These are phyloP conservation scores for Synanthedon formicaeformis DNA, from an alignment of 2,888 invertebrate species.

Conservation along the genomic window DNA sequence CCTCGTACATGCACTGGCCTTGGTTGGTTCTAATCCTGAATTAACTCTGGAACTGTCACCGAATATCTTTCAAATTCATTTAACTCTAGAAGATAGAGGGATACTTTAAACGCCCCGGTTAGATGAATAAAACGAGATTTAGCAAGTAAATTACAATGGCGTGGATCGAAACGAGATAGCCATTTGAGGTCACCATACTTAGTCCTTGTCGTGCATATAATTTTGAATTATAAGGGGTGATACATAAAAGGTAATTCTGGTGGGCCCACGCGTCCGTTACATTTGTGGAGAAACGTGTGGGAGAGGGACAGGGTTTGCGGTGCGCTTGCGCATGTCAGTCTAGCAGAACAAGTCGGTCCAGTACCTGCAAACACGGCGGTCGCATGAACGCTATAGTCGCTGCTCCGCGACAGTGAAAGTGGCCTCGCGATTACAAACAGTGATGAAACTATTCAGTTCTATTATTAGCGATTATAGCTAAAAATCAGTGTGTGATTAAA, in stretches of 20 bases:
- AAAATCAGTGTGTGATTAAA: conserved; percentile 10
- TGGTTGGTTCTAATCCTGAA: no score
- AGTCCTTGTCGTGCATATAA: not conserved
- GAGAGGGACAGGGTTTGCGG: conserved; percentile 24
- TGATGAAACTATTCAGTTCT: conserved; percentile 2
- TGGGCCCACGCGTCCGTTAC: conserved; percentile 48
- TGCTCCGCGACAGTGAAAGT: conserved; percentile 49
- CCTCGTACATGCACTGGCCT: no score
- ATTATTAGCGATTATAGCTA: conserved; percentile 6
- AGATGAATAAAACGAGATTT: no score
- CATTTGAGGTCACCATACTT: not conserved
- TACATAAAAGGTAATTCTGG: conserved; percentile 54
- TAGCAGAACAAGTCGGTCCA: conserved; percentile 48
- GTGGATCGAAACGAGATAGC: not conserved
- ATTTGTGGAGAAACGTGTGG: conserved; percentile 38
- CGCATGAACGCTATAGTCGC: conserved; percentile 25
- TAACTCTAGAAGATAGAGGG: no score
- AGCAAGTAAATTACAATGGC: no score
- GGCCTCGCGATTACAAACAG: conserved; percentile 21
- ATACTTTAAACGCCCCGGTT: no score
- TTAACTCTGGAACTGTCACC: no score
- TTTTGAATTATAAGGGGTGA: conserved; percentile 27
- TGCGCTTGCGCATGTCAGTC: conserved; percentile 9
- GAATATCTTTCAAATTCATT: no score
- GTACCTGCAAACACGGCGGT: conserved; percentile 48